phyloP scores from a whole-genome alignment of 2,797 vertebrate genomes.

The Momotus momota region DNA sequence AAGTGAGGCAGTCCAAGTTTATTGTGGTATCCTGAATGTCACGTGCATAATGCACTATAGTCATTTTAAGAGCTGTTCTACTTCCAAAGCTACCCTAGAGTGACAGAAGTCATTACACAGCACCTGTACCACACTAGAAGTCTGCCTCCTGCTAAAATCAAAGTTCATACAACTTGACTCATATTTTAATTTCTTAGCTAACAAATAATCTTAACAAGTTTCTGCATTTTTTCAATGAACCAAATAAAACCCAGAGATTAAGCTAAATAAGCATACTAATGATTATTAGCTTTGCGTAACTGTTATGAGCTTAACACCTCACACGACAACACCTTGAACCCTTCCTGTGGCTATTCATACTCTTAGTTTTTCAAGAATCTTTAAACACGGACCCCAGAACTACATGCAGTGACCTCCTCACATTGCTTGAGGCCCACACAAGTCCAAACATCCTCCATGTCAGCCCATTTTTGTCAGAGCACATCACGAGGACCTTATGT shows the following conservation, averaged over 20 bases:
- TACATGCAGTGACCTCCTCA: neutral
- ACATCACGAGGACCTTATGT: neutral
- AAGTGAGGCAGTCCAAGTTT: neutral
- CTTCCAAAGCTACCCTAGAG: neutral
- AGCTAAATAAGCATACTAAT: neutral
- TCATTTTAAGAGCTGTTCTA: conserved; percentile 9
- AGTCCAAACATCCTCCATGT: accelerated
- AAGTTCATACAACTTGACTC: neutral
- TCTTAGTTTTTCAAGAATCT: neutral
- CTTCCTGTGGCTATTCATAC: neutral
- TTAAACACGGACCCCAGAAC: neutral
- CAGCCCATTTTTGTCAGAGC: neutral
- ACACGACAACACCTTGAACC: neutral
- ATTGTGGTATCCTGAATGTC: neutral
- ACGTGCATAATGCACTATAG: neutral
- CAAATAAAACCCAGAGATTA: neutral
- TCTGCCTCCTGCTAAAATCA: neutral
- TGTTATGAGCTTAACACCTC: neutral
- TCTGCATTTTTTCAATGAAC: neutral
- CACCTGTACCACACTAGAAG: neutral
- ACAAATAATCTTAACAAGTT: neutral
- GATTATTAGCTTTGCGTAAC: neutral
- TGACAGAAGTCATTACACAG: neutral
- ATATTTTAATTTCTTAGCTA: neutral
- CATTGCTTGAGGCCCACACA: neutral